These are phyloP conservation scores for Fratercula arctica DNA, from an alignment of 2,797 vertebrate genomes.

Conservation along the genomic window DNA sequence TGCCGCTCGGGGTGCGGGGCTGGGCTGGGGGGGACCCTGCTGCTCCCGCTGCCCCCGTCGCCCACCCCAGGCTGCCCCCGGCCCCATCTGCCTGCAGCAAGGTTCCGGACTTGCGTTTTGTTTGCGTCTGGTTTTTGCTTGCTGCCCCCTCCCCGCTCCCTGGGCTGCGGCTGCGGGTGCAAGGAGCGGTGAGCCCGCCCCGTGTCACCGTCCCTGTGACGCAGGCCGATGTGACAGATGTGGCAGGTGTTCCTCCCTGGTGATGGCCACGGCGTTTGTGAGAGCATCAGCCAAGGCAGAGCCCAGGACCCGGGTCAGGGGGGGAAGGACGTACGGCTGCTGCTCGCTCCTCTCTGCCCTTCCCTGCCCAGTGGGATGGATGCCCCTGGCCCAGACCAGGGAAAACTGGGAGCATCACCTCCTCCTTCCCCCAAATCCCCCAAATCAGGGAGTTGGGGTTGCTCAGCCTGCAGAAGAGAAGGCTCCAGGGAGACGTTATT, in stretches of 20 bases:
- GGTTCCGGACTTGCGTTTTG: not conserved
- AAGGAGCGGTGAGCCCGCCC: not conserved
- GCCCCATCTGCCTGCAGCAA: fast-evolving
- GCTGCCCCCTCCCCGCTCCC: not conserved
- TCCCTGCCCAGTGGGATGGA: not conserved
- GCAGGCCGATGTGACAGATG: not conserved
- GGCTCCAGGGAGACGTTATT: fast-evolving
- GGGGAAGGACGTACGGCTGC: fast-evolving
- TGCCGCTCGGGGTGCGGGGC: not conserved
- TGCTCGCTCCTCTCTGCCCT: not conserved
- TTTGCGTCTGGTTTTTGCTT: not conserved
- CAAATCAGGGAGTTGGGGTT: fast-evolving
- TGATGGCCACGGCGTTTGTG: fast-evolving
- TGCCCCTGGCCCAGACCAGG: not conserved
- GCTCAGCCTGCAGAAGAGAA: not conserved
- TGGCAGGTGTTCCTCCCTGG: not conserved
- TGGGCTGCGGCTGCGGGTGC: not conserved
- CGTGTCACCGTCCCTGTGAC: fast-evolving
- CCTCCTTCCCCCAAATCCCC: not conserved
- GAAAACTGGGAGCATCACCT: not conserved
- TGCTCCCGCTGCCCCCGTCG: not conserved
- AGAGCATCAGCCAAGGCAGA: not conserved
- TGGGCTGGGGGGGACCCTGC: too few species aligned
- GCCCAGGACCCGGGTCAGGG: fast-evolving
- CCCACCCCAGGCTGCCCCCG: not conserved